A percentile compares a stretch with the other conserved stretches of the same genome.
These are phyloP conservation scores for Leucoraja ocellata DNA, from an alignment of 2,797 vertebrate genomes.

Conservation along the genomic window DNA sequence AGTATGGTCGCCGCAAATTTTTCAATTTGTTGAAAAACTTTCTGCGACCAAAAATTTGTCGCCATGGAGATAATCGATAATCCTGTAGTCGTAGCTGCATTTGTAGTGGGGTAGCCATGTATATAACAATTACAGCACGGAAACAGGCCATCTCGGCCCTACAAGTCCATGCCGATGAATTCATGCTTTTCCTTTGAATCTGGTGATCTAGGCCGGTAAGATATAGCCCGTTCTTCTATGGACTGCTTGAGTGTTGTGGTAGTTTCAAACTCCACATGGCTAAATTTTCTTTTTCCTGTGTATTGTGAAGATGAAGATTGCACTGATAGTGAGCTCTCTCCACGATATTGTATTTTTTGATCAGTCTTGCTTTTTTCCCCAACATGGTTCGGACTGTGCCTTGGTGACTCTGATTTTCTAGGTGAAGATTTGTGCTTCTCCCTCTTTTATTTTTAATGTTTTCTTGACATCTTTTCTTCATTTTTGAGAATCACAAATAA, in stretches of 20 bases:
- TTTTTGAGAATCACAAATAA: background rate
- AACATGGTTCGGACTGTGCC: no score
- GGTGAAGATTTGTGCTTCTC: background rate
- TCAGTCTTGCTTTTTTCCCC: background rate
- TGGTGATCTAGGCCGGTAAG: background rate
- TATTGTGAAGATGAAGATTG: background rate
- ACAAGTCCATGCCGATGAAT: no score
- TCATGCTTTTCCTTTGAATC: no score
- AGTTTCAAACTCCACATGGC: background rate
- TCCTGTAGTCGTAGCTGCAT: no score
- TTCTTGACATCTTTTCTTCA: slow-evolving; percentile 17
- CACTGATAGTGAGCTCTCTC: background rate
- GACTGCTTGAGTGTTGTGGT: background rate
- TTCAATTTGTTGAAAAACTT: no score
- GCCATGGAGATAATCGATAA: no score
- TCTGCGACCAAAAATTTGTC: no score
- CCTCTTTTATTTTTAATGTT: slow-evolving; percentile 23
- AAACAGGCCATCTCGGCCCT: no score
- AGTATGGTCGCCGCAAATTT: no score
- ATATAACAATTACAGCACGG: no score
- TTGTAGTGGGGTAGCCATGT: no score
- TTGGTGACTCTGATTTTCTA: background rate
- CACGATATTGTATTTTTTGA: background rate
- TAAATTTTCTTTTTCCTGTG: background rate
- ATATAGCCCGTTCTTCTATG: background rate